Evolutionary conservation across 2,797 vertebrate genomes (phyloP), one percentile per base, ranked within the genome.

Genomic region (Lates japonicus): DNA sequence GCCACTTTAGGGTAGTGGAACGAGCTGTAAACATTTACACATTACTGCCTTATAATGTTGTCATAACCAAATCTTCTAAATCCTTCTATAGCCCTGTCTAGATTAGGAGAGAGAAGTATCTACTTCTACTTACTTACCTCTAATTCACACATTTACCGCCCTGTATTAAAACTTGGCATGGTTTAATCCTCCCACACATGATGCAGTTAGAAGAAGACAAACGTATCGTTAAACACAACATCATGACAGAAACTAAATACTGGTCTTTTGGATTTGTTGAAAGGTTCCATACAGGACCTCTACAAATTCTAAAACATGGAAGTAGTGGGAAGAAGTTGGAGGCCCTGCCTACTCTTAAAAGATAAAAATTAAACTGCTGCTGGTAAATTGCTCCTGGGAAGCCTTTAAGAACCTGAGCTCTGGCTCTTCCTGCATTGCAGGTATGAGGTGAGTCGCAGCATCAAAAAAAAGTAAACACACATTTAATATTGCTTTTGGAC

Each of bases 371-470:
- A 12, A 65, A 42, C 33, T 62, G 25, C 37, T 4, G 8, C 41
- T 57, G 48, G 12, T 41, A 19, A 17, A 17, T 61, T 60, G 11
- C 9, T 22, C 37, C 31, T 68, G n/a, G n/a, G 2, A 42, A 65
- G 13, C 67, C 39, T 62, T 74, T 35, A 51, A 49, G 31, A 69
- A 58, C 35, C 16, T 62, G 46, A 58, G 16, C 25, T 63, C 33
- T 55, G 51, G 31, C 17, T 61, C 22, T 3, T 49, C 8, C 42
- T 49, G 41, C 35, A 31, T 73, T 37, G 17, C 4, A 59, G 16
- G 8, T 60, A 29, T 54, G 49, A 14, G 14, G 9, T 5, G 22
- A 57, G 20, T 52, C 44, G 64, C 4, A 7, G 20, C 17, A 37
- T 63, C 51, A n/a, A n/a, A 25, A 44, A 65, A 37, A 12, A 58